Evolutionary conservation across 1,140 invertebrate species (phyloP).

Genomic region (Chrysopa pallens): DNA sequence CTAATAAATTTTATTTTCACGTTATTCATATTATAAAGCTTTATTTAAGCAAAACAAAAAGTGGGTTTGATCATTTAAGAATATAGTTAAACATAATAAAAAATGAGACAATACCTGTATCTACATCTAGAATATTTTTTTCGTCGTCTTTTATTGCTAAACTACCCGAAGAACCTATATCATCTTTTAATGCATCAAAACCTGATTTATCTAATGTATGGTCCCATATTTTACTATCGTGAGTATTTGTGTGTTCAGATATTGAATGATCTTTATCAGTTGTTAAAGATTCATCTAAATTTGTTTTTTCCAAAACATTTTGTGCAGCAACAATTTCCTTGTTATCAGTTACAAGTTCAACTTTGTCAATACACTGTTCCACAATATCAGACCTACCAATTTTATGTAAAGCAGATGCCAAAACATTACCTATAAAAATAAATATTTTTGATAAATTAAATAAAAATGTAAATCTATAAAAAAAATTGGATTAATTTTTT

Average conservation of each 20-base stretch:
- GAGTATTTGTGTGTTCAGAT: slow-evolving; percentile 23
- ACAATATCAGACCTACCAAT: slow-evolving; percentile 65
- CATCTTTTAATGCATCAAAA: neutral
- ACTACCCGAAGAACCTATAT: neutral
- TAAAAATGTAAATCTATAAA: neutral
- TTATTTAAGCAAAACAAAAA: too few species aligned
- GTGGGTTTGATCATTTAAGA: too few species aligned
- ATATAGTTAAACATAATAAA: too few species aligned
- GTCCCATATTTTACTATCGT: neutral
- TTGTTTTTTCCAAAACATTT: slow-evolving; percentile 54
- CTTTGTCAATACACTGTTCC: slow-evolving; percentile 62
- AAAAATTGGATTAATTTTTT: too few species aligned
- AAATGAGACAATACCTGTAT: too few species aligned
- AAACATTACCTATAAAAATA: slow-evolving; percentile 38
- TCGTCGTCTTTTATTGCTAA: neutral
- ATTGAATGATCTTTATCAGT: slow-evolving; percentile 51
- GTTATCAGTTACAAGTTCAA: slow-evolving; percentile 61
- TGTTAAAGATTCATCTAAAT: slow-evolving; percentile 45
- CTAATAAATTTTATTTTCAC: too few species aligned
- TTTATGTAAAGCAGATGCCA: slow-evolving; percentile 54
- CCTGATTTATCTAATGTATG: neutral
- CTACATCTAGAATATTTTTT: too few species aligned
- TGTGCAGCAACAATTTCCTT: slow-evolving; percentile 61
- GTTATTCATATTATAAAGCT: too few species aligned
- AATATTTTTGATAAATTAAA: slow-evolving; percentile 2